Evolutionary conservation across 1,140 invertebrate genomes (phyloP), one percentile per base, ranked within the genome.

Genomic region (Scaptomyza graminum): DNA sequence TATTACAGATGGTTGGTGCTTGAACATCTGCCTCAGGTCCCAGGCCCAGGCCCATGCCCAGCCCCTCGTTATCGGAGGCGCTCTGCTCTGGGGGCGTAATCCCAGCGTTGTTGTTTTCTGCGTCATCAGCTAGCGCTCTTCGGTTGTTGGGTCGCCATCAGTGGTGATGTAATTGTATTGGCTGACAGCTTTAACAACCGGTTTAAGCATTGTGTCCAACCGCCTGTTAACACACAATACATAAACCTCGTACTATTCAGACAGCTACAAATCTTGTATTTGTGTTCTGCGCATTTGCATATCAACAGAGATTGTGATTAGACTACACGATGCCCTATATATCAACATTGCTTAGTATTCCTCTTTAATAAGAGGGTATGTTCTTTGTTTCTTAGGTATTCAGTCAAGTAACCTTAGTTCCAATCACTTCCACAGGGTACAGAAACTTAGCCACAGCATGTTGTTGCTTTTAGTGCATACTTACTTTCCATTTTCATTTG

Each of bases 91-190:
- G 66, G 67, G 72, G 72, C 72, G 60, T 71, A 57, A 51, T 59
- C 56, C 31, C 60, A 61, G 54, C 74, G 61, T 68, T 37, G 61
- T 68, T 37, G 34, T 68, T 37, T 25, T 34, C 49, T 44, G 51
- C 65, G 34, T 64, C 54, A 43, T 41, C 60, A 11, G 9, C 11
- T 12, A 4, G 9, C 37, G 73, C 63, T 52, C 63, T 54, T 56
- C 52, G 18, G 9, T 46, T 41, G 43, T 56, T 31, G 22, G 68
- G 3, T 51, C 54, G 47, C 34, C 41, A 54, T 25, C 28, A 12
- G 39, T 57, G 81, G 79, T 87, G 82, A 87, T 87, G 82, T 87
- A 87, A 87, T 87, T 87, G n/a, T 41, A 74, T 67, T 54, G 74
- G 67, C 52, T 70, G 78, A 66, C 74, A 74, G 65, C 74, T 73